Evolutionary conservation across 2,888 invertebrate species (phyloP).

Genomic region (Tyria jacobaeae): DNA sequence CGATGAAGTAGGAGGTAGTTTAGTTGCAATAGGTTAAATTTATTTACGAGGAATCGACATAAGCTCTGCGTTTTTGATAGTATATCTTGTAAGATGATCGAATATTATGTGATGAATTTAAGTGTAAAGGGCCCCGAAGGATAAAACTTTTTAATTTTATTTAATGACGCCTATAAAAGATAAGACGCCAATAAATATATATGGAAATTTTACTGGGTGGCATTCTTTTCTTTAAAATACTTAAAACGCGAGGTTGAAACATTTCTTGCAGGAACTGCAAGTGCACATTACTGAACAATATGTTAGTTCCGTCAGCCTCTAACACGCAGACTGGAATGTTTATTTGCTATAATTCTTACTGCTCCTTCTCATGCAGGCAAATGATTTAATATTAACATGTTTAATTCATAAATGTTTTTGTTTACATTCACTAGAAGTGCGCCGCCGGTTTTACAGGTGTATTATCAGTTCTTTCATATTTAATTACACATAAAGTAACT

Average conservation of each 20-base stretch:
- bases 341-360: conserved; percentile 44
- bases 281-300: conserved; percentile 42
- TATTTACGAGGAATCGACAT: no score
- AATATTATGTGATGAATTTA: no score
- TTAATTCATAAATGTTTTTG: background rate
- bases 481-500: background rate
- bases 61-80: no score
- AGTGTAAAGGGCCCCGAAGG: background rate
- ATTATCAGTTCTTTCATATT: background rate
- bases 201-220: conserved; percentile 6
- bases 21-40: no score
- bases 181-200: background rate
- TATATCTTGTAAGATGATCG: no score
- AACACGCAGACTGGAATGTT: conserved; percentile 44
- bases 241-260: conserved; percentile 18
- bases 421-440: background rate
- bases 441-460: background rate
- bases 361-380: conserved; percentile 36
- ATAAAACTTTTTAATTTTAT: no score
- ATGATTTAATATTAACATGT: conserved; percentile 5
- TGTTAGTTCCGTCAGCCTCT: conserved; percentile 38
- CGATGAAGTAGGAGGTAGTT: no score
- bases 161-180: background rate
- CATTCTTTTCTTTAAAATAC: conserved; percentile 10
- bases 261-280: conserved; percentile 20